Evolutionary conservation across 2,797 vertebrate species (phyloP).

Genomic region (Agapornis canus): DNA sequence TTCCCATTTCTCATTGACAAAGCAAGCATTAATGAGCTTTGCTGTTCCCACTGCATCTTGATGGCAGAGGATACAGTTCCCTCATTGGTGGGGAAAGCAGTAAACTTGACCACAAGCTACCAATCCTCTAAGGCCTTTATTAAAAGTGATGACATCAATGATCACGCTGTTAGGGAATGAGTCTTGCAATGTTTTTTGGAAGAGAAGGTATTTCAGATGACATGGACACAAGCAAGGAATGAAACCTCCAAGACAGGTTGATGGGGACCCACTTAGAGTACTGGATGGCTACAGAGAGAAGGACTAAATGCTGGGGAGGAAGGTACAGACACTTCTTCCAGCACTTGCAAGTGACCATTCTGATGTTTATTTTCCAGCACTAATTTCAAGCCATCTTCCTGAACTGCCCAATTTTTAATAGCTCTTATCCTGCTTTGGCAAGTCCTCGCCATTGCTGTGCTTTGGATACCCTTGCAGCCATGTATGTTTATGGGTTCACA

Average conservation of each 20-base stretch:
- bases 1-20: not conserved
- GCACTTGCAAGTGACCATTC: not conserved
- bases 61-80: not conserved
- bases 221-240: not conserved
- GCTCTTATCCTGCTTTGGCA: not conserved
- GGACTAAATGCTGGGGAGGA: not conserved
- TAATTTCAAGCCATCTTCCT: not conserved
- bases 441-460: not conserved
- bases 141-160: not conserved
- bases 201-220: not conserved
- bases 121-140: not conserved
- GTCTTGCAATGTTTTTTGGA: not conserved
- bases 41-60: not conserved
- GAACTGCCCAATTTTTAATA: not conserved
- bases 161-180: not conserved
- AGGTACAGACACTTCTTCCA: not conserved
- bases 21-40: not conserved
- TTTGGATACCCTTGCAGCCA: not conserved
- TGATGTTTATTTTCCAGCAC: not conserved
- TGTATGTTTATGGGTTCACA: not conserved
- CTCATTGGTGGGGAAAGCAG: not conserved
- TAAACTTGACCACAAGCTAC: not conserved
- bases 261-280: not conserved
- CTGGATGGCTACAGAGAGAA: not conserved
- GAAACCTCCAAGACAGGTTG: not conserved